These are phyloP conservation scores for Peromyscus polionotus DNA, from an alignment of 2,113 vertebrate species.

Conservation along the genomic window DNA sequence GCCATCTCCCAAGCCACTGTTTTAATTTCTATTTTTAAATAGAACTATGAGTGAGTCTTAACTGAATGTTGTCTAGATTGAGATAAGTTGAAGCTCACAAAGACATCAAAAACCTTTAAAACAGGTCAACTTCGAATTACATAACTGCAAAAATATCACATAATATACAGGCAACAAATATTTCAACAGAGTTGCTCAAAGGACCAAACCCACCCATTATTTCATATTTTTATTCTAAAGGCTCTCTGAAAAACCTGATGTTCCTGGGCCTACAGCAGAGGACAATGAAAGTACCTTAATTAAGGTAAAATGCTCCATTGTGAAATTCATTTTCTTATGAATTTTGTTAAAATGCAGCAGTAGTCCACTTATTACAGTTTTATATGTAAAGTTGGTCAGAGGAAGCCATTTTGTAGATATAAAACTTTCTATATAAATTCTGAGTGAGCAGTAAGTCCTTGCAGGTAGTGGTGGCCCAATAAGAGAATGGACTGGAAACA, in stretches of 20 bases:
- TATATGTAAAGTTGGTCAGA: background rate
- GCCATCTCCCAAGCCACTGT: background rate
- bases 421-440: background rate
- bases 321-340: too few species aligned
- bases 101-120: background rate
- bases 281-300: background rate
- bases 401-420: background rate
- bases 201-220: background rate
- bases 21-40: background rate
- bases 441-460: background rate
- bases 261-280: fast-evolving
- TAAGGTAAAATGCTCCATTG: background rate
- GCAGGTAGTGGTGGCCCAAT: background rate
- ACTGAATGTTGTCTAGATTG: background rate
- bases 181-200: background rate
- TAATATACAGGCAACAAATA: background rate
- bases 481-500: background rate
- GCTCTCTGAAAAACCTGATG: background rate
- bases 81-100: background rate
- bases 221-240: background rate
- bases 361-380: background rate
- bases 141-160: background rate
- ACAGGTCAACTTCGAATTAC: background rate
- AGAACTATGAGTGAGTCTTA: background rate
- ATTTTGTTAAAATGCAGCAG: background rate